Evolutionary conservation across 1,140 invertebrate genomes (phyloP), one percentile per base, ranked within the genome.

Genomic region (Pygmarrhopalites habei): DNA sequence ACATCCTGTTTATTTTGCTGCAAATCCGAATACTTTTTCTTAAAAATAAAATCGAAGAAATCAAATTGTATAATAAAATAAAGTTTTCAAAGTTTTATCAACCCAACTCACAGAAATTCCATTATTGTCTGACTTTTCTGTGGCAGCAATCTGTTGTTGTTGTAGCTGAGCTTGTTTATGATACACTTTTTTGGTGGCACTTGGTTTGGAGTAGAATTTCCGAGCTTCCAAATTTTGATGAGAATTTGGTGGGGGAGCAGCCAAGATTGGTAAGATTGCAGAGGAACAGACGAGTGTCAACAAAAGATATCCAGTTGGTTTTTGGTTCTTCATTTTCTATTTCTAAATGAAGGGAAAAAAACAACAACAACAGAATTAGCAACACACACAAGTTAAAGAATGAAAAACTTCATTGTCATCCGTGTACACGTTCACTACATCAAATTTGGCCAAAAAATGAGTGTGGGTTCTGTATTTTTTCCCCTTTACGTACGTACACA

Each of bases 191-290:
- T 75, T 74, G 55, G 71, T 68, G 47, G 69, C 69, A 62, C 74
- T 75, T 35, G 73, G 71, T 49, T 75, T 75, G 7, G 67, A 62
- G 44, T 67, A 66, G 60, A 72, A 75, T 67, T 74, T 75, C n/a
- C 74, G 58, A 1, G 53, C 71, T 56, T 69, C 61, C 3, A 46
- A 60, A 17, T 32, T 17, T 28, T 64, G 58, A 12, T 61, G 53
- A 28, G 53, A 51, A 46, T 44, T 32, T 55, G 59, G 46, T 21
- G 43, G 41, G 19, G 66, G 62, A 14, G 70, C 64, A 19, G 66
- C 58, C 1, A 65, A 35, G 26, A 72, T 51, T 14, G 66, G 68
- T 14, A 70, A 39, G 21, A 72, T 55, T 44, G 58, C 46, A 23
- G 61, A 61, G 5, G 60, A 46, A 60, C 68, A 70, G 15, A 72